Base-by-base conservation (phyloP, 2,888 invertebrate genomes). In the Diadegma fenestrale region DNA sequence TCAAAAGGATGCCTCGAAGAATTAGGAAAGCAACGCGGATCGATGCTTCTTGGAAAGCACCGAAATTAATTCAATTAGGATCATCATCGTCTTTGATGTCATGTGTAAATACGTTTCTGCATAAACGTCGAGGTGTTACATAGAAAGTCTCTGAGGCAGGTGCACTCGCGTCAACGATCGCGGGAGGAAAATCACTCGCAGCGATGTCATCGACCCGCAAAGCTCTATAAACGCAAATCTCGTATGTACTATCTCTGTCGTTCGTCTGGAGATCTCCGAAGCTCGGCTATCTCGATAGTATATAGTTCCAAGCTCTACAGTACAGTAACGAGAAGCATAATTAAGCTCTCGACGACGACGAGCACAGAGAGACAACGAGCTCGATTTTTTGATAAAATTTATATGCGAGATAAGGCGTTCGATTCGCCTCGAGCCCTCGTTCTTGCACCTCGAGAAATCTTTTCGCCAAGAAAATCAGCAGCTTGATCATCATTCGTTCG, bases 151-250 rank as follows among this genome's bases (percentile, higher is more conserved):
- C 86, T 85, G 84, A 87, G 77, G 83, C 86, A 88, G 88, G 86
- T 91, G 90, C 90, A 90, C 89, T 86, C 69, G 85, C 91, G 91
- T 90, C 89, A 88, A 84, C 87, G 83, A 88, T 80, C 76, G 75
- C 76, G 75, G 88, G 88, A 92, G 92, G 92, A 92, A 92, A 92
- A 92, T 92, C 91, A 92, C 92, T 87, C 90, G n/a, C n/a, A 87
- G 87, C 89, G 90, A 91, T 92, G 92, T 92, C 92, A 92, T 92
- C 89, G 92, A 92, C 92, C 92, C 84, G 85, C 68, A 83, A 75
- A 71, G 85, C 73, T 82, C 64, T 68, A 72, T 78, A 80, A 41
- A 73, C 86, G 86, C 80, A 54, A 73, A 79, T 82, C 75, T 84
- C 76, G 71, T 68, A 68, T 80, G 71, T 68, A 72, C 73, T 84